Evolutionary conservation across 2,888 invertebrate genomes (phyloP).

Genomic region (Lumbricus terrestris): DNA sequence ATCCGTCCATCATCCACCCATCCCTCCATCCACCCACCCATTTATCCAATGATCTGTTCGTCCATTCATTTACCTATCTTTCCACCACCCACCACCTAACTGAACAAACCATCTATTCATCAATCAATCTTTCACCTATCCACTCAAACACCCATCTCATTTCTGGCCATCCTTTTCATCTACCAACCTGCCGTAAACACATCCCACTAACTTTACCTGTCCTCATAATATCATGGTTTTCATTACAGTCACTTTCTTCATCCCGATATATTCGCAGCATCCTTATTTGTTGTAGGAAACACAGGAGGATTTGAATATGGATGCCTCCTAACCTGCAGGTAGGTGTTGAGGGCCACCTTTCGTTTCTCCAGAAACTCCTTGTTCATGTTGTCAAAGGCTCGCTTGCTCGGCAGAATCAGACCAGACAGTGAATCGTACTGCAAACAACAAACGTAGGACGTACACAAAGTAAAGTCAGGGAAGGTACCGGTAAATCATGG

Average conservation of each 20-base stretch:
- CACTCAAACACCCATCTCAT: too few relatives aligned
- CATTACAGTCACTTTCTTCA: neutral
- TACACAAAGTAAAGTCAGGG: neutral
- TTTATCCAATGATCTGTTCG: too few relatives aligned
- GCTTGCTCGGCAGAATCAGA: slow-evolving; percentile 83
- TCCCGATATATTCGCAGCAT: neutral
- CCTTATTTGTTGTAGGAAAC: neutral
- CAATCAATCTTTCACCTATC: too few relatives aligned
- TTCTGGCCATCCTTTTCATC: too few relatives aligned
- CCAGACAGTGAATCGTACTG: slow-evolving; percentile 73
- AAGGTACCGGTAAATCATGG: too few relatives aligned
- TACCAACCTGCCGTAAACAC: neutral
- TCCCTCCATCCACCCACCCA: too few relatives aligned
- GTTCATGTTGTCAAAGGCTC: slow-evolving; percentile 89
- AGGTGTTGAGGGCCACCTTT: slow-evolving; percentile 74
- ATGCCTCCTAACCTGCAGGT: slow-evolving; percentile 67
- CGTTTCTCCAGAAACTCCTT: slow-evolving; percentile 75
- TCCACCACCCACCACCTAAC: too few relatives aligned
- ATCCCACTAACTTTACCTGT: neutral
- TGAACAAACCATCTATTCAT: too few relatives aligned
- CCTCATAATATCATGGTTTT: neutral
- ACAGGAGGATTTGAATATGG: neutral
- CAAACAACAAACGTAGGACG: slow-evolving; percentile 25
- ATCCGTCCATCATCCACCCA: too few relatives aligned
- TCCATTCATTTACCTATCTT: too few relatives aligned